Base-by-base conservation (phyloP, 2,113 vertebrate genomes). In the Cryptotis parvus region DNA sequence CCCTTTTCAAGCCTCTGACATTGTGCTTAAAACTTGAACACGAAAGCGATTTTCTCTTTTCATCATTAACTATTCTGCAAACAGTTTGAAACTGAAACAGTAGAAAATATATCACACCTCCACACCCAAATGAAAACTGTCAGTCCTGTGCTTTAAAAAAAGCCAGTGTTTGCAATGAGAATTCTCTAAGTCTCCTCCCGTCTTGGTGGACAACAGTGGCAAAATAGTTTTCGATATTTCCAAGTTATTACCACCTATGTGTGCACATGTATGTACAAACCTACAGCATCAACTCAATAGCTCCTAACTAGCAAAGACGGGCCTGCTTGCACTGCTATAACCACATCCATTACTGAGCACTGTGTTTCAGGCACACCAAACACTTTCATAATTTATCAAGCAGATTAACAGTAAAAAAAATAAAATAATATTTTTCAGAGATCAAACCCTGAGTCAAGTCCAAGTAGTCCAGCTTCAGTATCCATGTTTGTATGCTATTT, bases 61-160 rank as follows among this genome's bases (percentile, higher is more conserved):
- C 27, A 41, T 41, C 70, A 63, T 33, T 27, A 49, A 89, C 15
- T 80, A 39, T 9, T 89, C 74, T 70, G 16, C 31, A 87, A 69
- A 90, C 35, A 84, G 87, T 45, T 0, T 78, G 49, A 84, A 94
- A 93, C 65, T 1, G 9, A 79, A 49, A 91, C 74, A 61, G 84
- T 55, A 27, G 52, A 86, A 84, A 92, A 10, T 41, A n/a, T 37
- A 41, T 73, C 58, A n/a, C n/a, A n/a, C n/a, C n/a, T n/a, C 26
- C 9, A 37, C 29, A 33, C 43, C 69, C 0, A 87, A 68, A 52
- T 49, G 84, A 73, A 91, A 43, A 74, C 22, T 81, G n/a, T 72
- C 41, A 77, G 66, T 31, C 10, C 35, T 49, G 29, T 18, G 7
- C 76, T 63, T 20, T 7, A 77, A 85, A 52, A 92, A 77, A 35